Conservation (phyloP, 2,797 vertebrate genomes). For the Babyrousa celebensis region DNA sequence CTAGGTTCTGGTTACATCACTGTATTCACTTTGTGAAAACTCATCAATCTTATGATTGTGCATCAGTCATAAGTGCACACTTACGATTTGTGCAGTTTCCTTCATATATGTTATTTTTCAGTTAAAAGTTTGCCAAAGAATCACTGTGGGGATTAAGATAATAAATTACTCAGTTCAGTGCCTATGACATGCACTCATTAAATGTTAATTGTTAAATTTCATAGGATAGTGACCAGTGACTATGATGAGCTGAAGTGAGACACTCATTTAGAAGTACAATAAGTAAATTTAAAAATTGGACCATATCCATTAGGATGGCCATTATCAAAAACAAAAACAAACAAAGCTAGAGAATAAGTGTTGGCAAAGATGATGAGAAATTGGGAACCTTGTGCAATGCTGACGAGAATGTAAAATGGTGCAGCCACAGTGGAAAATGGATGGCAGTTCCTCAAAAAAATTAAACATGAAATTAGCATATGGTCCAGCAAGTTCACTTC, state of each 20-base stretch:
- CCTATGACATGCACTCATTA: neutral
- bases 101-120: neutral
- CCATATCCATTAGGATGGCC: neutral
- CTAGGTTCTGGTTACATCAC: neutral
- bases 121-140: neutral
- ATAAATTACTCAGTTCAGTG: neutral
- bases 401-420: neutral
- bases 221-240: neutral
- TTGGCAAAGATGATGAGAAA: neutral
- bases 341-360: neutral
- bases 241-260: neutral
- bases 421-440: neutral
- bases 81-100: neutral
- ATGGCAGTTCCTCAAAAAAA: neutral
- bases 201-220: neutral
- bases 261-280: neutral
- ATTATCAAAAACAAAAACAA: neutral
- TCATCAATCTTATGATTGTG: neutral
- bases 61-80: neutral
- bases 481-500: neutral
- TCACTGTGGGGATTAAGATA: neutral
- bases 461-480: neutral
- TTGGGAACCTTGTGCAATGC: neutral
- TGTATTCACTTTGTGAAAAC: neutral
- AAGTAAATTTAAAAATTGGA: neutral